Percentiles rank a stretch among this genome's conserved stretches.
These are phyloP conservation scores for Lepidocolaptes lacrymiger DNA, from an alignment of 2,797 vertebrate genomes.

Conservation along the genomic window DNA sequence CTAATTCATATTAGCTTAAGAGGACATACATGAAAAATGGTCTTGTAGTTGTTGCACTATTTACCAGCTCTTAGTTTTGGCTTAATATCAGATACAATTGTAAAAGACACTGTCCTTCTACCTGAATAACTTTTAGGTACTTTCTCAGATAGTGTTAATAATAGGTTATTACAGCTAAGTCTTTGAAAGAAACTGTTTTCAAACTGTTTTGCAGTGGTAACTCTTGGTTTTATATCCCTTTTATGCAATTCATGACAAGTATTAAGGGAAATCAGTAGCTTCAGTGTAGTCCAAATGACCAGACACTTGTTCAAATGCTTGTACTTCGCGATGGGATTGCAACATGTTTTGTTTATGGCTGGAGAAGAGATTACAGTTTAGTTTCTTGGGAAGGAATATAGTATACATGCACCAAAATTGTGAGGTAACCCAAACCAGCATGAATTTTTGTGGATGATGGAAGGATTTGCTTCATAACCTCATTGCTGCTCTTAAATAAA, in stretches of 20 bases:
- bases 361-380: neutral
- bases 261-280: neutral
- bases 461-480: neutral
- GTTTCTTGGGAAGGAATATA: neutral
- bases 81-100: neutral
- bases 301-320: neutral
- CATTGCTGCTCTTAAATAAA: neutral
- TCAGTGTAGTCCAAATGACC: neutral
- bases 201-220: neutral
- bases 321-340: neutral
- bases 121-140: neutral
- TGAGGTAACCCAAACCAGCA: neutral
- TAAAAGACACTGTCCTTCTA: neutral
- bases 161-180: neutral
- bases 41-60: neutral
- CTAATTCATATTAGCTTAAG: neutral
- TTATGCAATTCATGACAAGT: neutral
- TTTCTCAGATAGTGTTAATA: neutral
- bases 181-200: neutral
- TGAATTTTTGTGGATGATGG: neutral
- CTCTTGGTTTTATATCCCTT: neutral
- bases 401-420: neutral
- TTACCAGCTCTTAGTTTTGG: neutral
- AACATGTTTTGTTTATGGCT: neutral
- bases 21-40: neutral